Evolutionary conservation across 35 echinoderm and acorn worm species (phyloP), one percentile per base, ranked within the genome.

Genomic region (Strongylocentrotus purpuratus): DNA sequence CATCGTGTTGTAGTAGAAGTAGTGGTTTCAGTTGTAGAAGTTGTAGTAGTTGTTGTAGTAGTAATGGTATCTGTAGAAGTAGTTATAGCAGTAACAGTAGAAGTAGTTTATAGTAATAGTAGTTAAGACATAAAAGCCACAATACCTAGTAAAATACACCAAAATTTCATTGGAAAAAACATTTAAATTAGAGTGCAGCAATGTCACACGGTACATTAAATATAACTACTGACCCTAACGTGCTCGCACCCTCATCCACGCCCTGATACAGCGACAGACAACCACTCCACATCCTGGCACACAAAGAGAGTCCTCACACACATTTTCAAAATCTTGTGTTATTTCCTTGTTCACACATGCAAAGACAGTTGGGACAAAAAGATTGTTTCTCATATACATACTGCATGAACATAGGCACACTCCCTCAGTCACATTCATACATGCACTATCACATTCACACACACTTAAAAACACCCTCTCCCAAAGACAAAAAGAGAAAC

Each of bases 131-230:
- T 93, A 93, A 93, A 93, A 93, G 91, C 91, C 91, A 93, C 91
- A 93, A 93, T 93, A 93, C 91, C 91, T 93, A 93, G 91, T 93
- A 93, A 93, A 93, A 93, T 93, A 93, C 91, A 93, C 91, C 91
- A 93, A 93, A 93, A 93, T 93, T 93, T 93, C 91, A 93, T 93
- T 93, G 91, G 91, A 93, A 93, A 93, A 93, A 93, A 93, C 91
- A 93, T 93, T 93, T 93, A 93, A 93, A 93, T 93, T 93, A 93
- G 91, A 93, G 91, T 93, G 91, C 91, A 93, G 91, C 91, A 93
- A 93, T 93, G 91, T 93, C 91, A 93, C 91, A 93, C 91, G 46
- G 91, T 93, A 93, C 91, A 93, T 93, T 93, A 93, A 93, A 93
- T 93, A 93, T 93, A 46, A 93, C 91, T 93, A 93, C 91, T 93